Conservation (phyloP, 2,113 vertebrate genomes). For the Seriola rivoliana region DNA sequence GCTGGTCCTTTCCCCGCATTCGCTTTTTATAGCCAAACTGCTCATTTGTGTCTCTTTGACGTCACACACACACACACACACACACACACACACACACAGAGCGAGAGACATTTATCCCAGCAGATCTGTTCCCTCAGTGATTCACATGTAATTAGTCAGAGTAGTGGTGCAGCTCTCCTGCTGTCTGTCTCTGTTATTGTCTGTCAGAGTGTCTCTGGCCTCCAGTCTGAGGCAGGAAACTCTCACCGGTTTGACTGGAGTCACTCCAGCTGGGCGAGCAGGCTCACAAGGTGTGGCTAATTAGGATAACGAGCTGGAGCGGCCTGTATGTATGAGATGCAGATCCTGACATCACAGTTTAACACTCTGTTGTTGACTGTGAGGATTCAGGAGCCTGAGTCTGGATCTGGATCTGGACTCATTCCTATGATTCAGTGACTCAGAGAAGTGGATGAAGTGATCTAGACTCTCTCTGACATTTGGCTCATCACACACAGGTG, state of each 20-base stretch:
- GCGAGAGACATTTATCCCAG: constrained; percentile 27
- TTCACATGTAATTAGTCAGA: constrained; percentile 65
- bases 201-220: constrained; percentile 42
- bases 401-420: too few species aligned
- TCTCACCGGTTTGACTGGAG: not conserved
- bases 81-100: not conserved
- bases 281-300: not conserved
- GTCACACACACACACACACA: constrained; percentile 58
- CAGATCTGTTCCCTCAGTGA: constrained; percentile 52
- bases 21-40: constrained; percentile 81
- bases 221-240: constrained; percentile 23
- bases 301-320: constrained; percentile 12
- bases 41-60: constrained; percentile 80
- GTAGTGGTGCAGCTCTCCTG: constrained; percentile 29
- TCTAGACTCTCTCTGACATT: too few species aligned
- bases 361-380: not conserved
- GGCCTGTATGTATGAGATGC: not conserved
- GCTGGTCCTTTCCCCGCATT: constrained; percentile 76
- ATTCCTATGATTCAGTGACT: too few species aligned
- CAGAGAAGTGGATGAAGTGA: too few species aligned
- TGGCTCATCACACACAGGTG: too few species aligned
- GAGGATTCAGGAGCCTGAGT: too few species aligned
- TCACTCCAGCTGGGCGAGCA: not conserved
- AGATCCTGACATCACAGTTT: not conserved
- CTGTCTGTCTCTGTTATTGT: constrained; percentile 49